Conservation (phyloP, 2,113 vertebrate species). For the Sinocyclocheilus rhinocerous region DNA sequence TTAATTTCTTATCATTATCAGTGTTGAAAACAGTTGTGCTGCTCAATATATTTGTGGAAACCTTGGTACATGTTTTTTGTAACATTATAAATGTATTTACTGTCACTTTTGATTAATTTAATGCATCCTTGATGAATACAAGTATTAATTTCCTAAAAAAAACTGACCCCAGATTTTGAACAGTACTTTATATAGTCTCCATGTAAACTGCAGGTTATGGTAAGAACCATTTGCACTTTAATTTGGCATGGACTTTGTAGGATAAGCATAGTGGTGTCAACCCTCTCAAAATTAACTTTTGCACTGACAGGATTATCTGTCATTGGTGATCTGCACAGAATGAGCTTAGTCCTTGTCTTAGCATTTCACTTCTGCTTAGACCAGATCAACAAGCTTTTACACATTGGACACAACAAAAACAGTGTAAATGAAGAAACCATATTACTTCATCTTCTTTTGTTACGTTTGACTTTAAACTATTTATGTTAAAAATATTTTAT, state of each 20-base stretch:
- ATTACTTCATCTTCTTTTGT: background rate
- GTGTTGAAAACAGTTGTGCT: background rate
- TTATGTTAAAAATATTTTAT: background rate
- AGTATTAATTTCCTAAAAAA: background rate
- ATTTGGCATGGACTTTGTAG: background rate
- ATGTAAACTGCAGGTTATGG: background rate
- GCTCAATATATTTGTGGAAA: background rate
- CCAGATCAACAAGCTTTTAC: constrained; percentile 18
- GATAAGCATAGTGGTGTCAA: background rate
- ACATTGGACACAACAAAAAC: background rate
- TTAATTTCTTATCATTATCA: background rate
- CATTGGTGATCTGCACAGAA: constrained; percentile 4
- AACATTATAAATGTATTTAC: too few species aligned
- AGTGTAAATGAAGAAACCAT: background rate
- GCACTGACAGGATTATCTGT: constrained; percentile 15
- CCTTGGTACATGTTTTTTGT: background rate
- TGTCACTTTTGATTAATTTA: background rate
- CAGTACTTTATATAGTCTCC: background rate
- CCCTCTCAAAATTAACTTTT: constrained; percentile 19
- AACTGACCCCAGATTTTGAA: background rate
- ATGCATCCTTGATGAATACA: background rate
- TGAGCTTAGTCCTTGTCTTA: constrained; percentile 12
- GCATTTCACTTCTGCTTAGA: constrained; percentile 18
- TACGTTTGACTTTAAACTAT: background rate
- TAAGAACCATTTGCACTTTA: background rate